Percentiles rank a stretch among this genome's conserved stretches.
These are phyloP conservation scores for Acrocephalus arundinaceus DNA, from an alignment of 2,113 vertebrate species.

Conservation along the genomic window DNA sequence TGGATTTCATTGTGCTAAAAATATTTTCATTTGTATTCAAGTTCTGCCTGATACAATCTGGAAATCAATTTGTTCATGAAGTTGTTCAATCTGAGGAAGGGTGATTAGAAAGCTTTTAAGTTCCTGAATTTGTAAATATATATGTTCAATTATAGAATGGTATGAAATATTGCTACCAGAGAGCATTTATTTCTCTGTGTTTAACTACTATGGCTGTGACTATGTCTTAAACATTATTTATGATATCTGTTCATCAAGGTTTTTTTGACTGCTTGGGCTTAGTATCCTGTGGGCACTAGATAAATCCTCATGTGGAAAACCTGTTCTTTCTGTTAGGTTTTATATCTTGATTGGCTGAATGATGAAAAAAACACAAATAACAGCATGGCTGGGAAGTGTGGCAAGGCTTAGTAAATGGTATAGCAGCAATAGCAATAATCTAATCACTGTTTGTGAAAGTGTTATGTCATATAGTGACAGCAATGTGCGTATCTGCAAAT, in stretches of 20 bases:
- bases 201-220: neutral
- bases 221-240: neutral
- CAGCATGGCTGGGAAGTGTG: neutral
- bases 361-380: neutral
- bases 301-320: neutral
- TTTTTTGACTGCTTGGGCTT: neutral
- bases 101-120: constrained; percentile 10
- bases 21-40: neutral
- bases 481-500: neutral
- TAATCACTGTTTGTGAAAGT: neutral
- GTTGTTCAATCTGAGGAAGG: neutral
- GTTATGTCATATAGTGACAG: neutral
- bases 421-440: neutral
- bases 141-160: neutral
- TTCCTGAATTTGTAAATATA: neutral
- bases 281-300: neutral
- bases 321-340: neutral
- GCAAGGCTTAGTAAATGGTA: neutral
- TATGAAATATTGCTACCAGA: neutral
- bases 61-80: constrained; percentile 12
- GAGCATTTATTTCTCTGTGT: neutral
- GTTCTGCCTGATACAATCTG: neutral
- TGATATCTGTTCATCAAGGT: neutral
- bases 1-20: neutral
- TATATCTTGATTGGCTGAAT: neutral